Evolutionary conservation across 2,113 vertebrate genomes (phyloP).

Genomic region (Zosterops lateralis): DNA sequence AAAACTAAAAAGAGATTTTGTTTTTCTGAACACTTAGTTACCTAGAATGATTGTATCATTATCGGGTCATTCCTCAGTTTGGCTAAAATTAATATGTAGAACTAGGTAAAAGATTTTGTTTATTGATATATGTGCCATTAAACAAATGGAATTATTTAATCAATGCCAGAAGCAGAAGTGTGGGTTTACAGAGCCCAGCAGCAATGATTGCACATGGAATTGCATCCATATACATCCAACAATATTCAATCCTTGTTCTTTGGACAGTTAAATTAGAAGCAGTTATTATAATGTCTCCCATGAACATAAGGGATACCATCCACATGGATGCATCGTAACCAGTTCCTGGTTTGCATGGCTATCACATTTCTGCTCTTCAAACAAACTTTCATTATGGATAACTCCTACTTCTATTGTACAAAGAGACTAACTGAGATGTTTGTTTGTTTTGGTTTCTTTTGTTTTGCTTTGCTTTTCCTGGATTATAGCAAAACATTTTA

Average conservation of each 20-base stretch:
- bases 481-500: background rate
- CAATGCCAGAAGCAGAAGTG: rapidly evolving
- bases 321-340: background rate
- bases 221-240: background rate
- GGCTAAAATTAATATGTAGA: background rate
- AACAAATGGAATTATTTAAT: background rate
- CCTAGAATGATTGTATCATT: background rate
- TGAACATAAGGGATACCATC: background rate
- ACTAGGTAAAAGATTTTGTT: background rate
- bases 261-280: background rate
- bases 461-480: background rate
- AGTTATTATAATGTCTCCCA: background rate
- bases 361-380: background rate
- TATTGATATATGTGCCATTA: background rate
- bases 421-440: background rate
- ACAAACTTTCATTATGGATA: rapidly evolving
- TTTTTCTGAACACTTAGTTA: background rate
- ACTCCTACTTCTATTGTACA: background rate
- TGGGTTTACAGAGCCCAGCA: background rate
- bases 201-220: background rate
- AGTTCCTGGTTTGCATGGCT: background rate
- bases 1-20: background rate
- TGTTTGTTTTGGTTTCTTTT: background rate
- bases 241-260: background rate
- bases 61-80: background rate